Percentiles rank a stretch among this genome's conserved stretches.
phyloP scores from a whole-genome alignment of 2,113 vertebrate genomes.

The Zingel zingel region DNA sequence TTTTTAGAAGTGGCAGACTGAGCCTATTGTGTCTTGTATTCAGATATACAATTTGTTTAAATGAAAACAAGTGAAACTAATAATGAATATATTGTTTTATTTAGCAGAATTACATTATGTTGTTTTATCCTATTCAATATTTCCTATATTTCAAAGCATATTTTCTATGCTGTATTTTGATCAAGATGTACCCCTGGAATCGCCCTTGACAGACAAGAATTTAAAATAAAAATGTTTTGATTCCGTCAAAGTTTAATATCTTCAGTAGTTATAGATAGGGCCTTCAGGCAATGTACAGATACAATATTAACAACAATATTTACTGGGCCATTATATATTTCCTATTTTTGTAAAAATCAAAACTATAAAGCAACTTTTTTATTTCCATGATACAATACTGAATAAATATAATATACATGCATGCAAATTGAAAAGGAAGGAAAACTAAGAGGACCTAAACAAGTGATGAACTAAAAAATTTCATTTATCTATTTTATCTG shows the following conservation, averaged over 20 bases:
- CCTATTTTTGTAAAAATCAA: neutral
- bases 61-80: no score
- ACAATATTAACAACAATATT: neutral
- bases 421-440: neutral
- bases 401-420: neutral
- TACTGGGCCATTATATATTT: neutral
- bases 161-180: no score
- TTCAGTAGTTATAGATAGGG: neutral
- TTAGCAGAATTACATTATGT: no score
- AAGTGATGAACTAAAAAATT: neutral
- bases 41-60: no score
- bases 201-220: neutral
- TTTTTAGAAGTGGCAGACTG: no score
- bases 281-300: neutral
- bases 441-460: neutral
- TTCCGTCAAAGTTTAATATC: neutral
- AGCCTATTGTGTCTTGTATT: no score
- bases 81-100: no score
- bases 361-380: neutral
- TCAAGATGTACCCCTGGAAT: no score
- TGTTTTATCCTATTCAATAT: no score
- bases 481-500: slow-evolving; percentile 32
- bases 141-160: no score
- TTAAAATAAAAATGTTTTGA: neutral
- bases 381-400: neutral